Base-by-base conservation (phyloP, 2,113 vertebrate genomes). In the Cyprinodon tularosa region DNA sequence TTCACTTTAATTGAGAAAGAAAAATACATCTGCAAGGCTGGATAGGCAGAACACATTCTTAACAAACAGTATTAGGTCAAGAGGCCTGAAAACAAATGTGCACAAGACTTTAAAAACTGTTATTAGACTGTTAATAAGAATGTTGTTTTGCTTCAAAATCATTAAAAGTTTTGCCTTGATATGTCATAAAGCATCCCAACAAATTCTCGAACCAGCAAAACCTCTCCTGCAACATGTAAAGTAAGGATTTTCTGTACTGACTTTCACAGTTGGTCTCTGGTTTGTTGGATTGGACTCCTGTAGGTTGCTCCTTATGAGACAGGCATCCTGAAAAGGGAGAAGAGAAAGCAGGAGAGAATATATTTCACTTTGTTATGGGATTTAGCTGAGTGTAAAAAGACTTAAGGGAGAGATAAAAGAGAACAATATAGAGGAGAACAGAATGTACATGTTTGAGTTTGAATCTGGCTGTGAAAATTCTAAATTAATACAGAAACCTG, bases 271-370 rank as follows among this genome's bases (percentile, higher is more conserved):
- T 42, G 38, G 72, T 72, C 68, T 80, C 76, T 82, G 82, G 73
- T 86, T 76, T 79, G 81, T 73, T 69, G 81, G 69, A 83, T 80
- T 77, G 68, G 65, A 72, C 29, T 85, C 53, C 68, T 80, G 71
- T 88, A 72, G 89, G 70, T 78, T 72, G 72, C 62, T 74, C 74
- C 53, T 45, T 59, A 29, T 85, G 65, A 39, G 71, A 71, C 38
- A 3, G 22, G 72, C 61, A 62, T 6, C 29, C 20, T 50, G 80
- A 57, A 9, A 1, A 5, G 7, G 48, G 48, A 50, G 3, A 5
- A 50, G 17, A 50, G 48, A 50, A 15, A 29, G 1, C 29, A 29
- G 29, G 29, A 15, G 12, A 48, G 47, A 50, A 50, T 50, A 15
- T 50, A 50, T 15, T 50, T 6, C 48, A 50, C 48, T 50, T 17